Evolutionary conservation across 2,797 vertebrate genomes (phyloP), one percentile per base, ranked within the genome.

Genomic region (Semaprochilodus insignis): DNA sequence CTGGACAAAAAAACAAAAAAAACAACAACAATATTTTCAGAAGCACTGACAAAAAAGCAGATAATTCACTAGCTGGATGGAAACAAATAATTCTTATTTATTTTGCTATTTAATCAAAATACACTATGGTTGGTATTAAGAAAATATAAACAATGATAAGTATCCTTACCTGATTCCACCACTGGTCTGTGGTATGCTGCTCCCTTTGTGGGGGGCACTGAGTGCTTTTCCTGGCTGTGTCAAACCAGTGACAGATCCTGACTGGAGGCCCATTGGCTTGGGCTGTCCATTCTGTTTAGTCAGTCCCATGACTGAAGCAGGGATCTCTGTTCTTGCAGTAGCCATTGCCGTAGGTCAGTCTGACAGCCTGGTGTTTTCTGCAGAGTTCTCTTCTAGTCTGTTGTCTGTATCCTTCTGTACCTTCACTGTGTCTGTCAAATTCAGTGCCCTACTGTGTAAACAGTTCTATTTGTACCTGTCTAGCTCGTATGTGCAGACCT

Each of bases 271-370:
- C 51, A 79, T 75, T 74, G 92, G 84, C 78, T 87, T 92, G 23
- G 89, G 40, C 75, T 87, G 93, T 87, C 91, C 93, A 60, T 95
- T 95, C 79, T 92, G 88, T 88, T 91, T 94, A 88, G 87, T 91
- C 80, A 95, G 74, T 88, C 87, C 90, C 82, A 93, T 86, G 86
- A 93, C 91, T 66, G 90, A 77, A 80, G 92, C 85, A 75, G 91
- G 91, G 79, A 94, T 93, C 86, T 94, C 93, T 0, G 91, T 93
- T 90, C 91, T 93, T 88, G 91, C 89, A 67, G 93, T 94, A 65
- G 93, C 93, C 93, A 95, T 95, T 79, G 55, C 74, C 86, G 75
- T 21, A 85, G 87, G 44, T 74, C 62, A 73, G 62, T 80, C 23
- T 52, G 19, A 55, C 21, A 71, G n/a, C 67, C 10, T 27, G 27